Percentiles rank a stretch among this genome's conserved stretches.
Conservation (phyloP, 2,888 invertebrate genomes). For the Ypsolopha scabrella region DNA sequence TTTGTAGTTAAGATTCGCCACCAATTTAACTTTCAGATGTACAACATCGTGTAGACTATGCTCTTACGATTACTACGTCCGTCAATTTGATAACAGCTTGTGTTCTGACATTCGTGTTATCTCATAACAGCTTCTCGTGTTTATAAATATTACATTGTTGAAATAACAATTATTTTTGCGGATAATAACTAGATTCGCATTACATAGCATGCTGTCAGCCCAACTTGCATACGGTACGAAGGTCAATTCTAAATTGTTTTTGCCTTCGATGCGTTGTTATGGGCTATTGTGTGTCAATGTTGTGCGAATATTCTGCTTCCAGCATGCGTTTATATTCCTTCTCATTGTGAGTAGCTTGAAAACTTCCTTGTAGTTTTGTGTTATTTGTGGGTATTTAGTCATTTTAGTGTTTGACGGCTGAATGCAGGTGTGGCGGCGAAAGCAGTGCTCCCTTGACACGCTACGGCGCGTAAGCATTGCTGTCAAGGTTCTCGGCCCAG, state of each 20-base stretch:
- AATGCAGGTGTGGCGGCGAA: slow-evolving; percentile 61
- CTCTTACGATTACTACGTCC: too few relatives aligned
- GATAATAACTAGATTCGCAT: background rate
- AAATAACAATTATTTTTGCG: too few relatives aligned
- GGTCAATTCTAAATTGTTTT: slow-evolving; percentile 42
- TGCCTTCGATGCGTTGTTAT: slow-evolving; percentile 41
- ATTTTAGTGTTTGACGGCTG: slow-evolving; percentile 27
- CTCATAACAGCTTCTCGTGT: background rate
- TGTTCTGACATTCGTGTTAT: background rate
- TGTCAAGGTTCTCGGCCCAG: slow-evolving; percentile 49
- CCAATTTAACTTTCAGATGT: slow-evolving; percentile 41
- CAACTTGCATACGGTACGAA: slow-evolving; percentile 29
- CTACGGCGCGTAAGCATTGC: slow-evolving; percentile 67
- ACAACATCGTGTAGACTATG: slow-evolving; percentile 8
- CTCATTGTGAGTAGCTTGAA: slow-evolving; percentile 12
- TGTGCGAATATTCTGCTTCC: slow-evolving; percentile 36
- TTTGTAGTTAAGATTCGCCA: slow-evolving; percentile 38
- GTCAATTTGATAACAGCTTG: too few relatives aligned
- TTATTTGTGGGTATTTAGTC: background rate
- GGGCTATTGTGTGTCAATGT: slow-evolving; percentile 42
- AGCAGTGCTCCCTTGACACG: slow-evolving; percentile 69
- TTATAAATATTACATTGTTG: background rate
- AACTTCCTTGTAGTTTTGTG: background rate
- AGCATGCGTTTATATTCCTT: slow-evolving; percentile 22
- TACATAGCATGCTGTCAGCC: slow-evolving; percentile 24